These are phyloP conservation scores for Epizoanthus ramosus DNA, from an alignment of 92 coral and sea anemone species.

Conservation along the genomic window DNA sequence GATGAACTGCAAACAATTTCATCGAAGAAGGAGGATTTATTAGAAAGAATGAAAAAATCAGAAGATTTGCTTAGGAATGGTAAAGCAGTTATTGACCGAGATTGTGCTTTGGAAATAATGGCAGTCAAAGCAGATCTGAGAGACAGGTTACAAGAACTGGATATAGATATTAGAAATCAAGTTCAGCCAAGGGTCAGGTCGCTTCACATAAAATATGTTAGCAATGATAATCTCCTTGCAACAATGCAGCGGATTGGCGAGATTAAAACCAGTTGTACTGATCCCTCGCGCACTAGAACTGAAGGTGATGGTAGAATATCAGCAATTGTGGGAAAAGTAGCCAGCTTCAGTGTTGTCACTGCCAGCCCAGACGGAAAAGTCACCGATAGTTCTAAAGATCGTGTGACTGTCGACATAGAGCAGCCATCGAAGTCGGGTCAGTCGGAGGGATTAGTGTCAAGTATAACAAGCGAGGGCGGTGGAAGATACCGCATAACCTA, in stretches of 20 bases:
- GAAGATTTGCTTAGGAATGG: background rate
- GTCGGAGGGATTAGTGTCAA: too few relatives aligned
- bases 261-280: background rate
- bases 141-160: background rate
- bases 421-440: too few relatives aligned
- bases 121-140: background rate
- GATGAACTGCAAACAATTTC: background rate
- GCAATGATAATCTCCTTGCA: background rate
- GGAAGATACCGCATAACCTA: too few relatives aligned
- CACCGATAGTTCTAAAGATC: too few relatives aligned
- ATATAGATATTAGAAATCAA: background rate
- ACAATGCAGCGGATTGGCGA: background rate
- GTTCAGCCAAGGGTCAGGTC: background rate
- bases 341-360: background rate
- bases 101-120: background rate
- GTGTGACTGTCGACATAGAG: too few relatives aligned
- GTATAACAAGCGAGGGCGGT: too few relatives aligned
- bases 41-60: background rate
- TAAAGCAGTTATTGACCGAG: background rate
- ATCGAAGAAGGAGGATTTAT: background rate
- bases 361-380: too few relatives aligned
- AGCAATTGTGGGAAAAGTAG: background rate
- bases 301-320: background rate
- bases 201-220: too few relatives aligned
- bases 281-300: background rate